Conservation (phyloP, 2,113 vertebrate species). For the Dicentrarchus labrax region DNA sequence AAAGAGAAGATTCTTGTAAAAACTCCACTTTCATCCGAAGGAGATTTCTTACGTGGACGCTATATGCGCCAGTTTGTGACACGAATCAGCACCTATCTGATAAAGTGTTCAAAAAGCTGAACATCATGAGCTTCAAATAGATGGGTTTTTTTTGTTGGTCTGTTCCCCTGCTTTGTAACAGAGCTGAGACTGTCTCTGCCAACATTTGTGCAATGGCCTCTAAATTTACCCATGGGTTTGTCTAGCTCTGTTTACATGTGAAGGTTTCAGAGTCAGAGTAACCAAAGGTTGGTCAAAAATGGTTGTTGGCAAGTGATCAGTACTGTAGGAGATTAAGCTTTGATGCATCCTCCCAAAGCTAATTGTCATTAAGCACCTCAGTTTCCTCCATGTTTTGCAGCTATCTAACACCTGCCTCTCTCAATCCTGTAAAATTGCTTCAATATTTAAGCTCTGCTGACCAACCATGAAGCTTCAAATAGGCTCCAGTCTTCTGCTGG, state of each 20-base stretch:
- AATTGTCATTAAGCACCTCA: conserved; percentile 25
- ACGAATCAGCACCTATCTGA: neutral
- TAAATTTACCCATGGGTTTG: neutral
- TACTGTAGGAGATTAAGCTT: conserved; percentile 4
- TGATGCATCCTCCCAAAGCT: conserved; percentile 17
- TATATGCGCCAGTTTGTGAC: neutral
- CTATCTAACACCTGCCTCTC: conserved; percentile 23
- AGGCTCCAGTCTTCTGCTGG: conserved; percentile 52
- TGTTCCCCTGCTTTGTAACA: neutral
- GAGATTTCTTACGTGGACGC: neutral
- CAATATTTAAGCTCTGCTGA: conserved; percentile 62
- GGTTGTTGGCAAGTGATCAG: neutral
- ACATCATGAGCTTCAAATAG: neutral
- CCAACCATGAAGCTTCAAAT: conserved; percentile 55
- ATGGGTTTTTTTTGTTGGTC: neutral
- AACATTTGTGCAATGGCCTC: neutral
- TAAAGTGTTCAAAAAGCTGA: conserved; percentile 8
- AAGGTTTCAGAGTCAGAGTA: neutral
- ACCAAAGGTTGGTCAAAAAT: neutral
- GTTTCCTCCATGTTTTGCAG: conserved; percentile 10
- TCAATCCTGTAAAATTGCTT: conserved; percentile 38
- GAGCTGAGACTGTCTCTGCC: neutral
- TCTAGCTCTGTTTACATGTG: neutral
- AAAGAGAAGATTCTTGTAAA: neutral
- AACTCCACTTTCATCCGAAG: conserved; percentile 1